A percentile compares a stretch with the other conserved stretches of the same genome.
Evolutionary conservation across 2,888 invertebrate genomes (phyloP).

Genomic region (Hirtodrosophila alboralis): DNA sequence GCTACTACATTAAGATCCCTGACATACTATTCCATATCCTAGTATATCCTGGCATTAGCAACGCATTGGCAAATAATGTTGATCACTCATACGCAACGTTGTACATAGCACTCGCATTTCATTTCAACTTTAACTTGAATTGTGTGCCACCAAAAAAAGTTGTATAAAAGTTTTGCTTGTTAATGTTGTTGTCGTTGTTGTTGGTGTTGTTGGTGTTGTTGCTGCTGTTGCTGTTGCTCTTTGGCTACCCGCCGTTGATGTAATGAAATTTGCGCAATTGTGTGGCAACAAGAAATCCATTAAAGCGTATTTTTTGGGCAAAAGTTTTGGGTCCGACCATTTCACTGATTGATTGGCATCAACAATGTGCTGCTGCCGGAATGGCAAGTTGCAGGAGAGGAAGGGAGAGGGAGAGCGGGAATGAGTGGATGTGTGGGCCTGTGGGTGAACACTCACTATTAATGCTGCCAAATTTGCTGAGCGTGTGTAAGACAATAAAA

Average conservation of each 20-base stretch:
- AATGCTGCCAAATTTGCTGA: constrained; percentile 73
- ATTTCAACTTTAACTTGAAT: constrained; percentile 56
- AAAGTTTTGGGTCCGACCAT: constrained; percentile 66
- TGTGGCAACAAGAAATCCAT: constrained; percentile 68
- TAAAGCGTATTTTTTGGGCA: constrained; percentile 66
- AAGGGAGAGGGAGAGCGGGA: background rate
- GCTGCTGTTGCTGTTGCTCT: constrained; percentile 29
- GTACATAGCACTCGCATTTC: constrained; percentile 43
- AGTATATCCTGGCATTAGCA: constrained; percentile 60
- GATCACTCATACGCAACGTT: constrained; percentile 74
- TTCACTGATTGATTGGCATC: constrained; percentile 79
- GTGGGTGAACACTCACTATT: constrained; percentile 30
- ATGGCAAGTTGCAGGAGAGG: constrained; percentile 22
- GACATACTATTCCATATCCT: constrained; percentile 10
- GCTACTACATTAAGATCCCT: background rate
- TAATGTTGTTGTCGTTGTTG: constrained; percentile 14
- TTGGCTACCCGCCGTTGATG: constrained; percentile 57
- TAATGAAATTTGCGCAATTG: constrained; percentile 76
- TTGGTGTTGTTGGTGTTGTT: constrained; percentile 15
- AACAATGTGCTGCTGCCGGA: constrained; percentile 42
- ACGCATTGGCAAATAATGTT: constrained; percentile 70
- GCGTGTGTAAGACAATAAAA: constrained; percentile 78
- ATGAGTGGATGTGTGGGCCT: background rate
- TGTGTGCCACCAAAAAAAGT: constrained; percentile 48
- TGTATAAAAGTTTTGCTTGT: constrained; percentile 51